Percentiles rank a stretch among this genome's conserved stretches.
These are phyloP conservation scores for Bradypodion pumilum DNA, from an alignment of 2,797 vertebrate species.

Conservation along the genomic window DNA sequence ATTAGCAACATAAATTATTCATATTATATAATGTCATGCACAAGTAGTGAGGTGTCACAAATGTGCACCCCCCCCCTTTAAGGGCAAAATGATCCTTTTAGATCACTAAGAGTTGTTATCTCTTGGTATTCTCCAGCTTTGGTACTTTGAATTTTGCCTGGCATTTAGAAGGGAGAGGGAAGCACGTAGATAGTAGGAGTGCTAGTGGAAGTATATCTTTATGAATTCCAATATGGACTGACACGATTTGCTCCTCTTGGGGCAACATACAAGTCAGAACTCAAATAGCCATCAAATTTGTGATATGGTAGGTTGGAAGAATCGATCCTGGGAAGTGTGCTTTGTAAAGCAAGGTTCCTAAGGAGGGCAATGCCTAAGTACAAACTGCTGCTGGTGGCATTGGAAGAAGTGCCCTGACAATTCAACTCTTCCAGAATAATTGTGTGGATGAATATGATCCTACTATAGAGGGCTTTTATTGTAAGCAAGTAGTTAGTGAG, in stretches of 20 bases:
- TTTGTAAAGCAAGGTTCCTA: too few relatives aligned
- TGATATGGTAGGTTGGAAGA: too few relatives aligned
- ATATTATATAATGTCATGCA: slow-evolving; percentile 66
- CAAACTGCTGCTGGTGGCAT: too few relatives aligned
- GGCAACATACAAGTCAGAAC: neutral
- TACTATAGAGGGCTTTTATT: too few relatives aligned
- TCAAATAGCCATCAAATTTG: neutral
- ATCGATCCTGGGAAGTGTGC: too few relatives aligned
- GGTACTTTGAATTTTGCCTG: slow-evolving; percentile 16
- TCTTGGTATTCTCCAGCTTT: slow-evolving; percentile 26
- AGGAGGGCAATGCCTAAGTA: too few relatives aligned
- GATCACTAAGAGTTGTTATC: slow-evolving; percentile 21
- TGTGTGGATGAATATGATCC: too few relatives aligned
- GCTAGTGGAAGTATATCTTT: neutral
- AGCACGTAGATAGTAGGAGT: neutral
- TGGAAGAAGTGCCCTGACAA: too few relatives aligned
- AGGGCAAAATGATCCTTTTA: slow-evolving; percentile 46
- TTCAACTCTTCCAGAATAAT: too few relatives aligned
- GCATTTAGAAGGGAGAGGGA: neutral
- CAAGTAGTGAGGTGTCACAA: slow-evolving; percentile 62
- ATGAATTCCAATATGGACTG: neutral
- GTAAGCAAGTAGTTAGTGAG: too few relatives aligned
- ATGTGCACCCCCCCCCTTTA: slow-evolving; percentile 8
- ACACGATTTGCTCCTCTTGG: neutral
- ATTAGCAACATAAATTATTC: slow-evolving; percentile 74